Base-by-base conservation (phyloP, 2,113 vertebrate species). In the Meles meles region DNA sequence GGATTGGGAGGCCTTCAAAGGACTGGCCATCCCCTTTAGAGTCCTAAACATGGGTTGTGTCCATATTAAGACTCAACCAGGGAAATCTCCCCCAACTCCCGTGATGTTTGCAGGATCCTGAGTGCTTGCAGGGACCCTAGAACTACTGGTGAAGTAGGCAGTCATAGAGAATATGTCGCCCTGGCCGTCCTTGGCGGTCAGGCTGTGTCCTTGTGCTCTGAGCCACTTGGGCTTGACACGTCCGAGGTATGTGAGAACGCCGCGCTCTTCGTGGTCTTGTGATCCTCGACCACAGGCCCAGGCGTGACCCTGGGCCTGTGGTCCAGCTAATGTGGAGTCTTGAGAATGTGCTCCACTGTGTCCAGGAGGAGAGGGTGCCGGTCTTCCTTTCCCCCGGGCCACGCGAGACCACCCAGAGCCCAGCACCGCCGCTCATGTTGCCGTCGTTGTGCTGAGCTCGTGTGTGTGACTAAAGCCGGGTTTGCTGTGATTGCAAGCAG, bases 331-430 rank as follows among this genome's bases (percentile, higher is more conserved):
- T 1, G 1, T 25, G 1, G 3, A 2, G 44, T 47, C 59, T 65
- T 21, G 14, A n/a, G 6, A 7, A 3, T 0, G 3, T 9, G 7
- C 17, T 10, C 44, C 15, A 25, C 3, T 27, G 1, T 71, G 42
- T 42, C 34, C 4, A 20, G 49, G 39, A 13, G 42, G 23, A 1
- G 6, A 42, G 25, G 31, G 2, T 0, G 14, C 25, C 1, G 8
- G 3, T 12, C 39, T 29, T 49, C 7, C 74, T 52, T 17, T 23
- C 34, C 63, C 13, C 4, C 42, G 5, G 52, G 13, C 31, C 3
- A 0, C 3, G 0, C 8, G 25, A 2, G 12, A 3, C 34, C 9
- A 5, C 12, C 0, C 20, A 11, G 6, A 21, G 13, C 4, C 4
- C 13, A 5, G 23, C 7, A 2, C 11, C 71, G 14, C n/a, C 2